Evolutionary conservation across 2,888 invertebrate genomes (phyloP).

Genomic region (Rhagium mordax): DNA sequence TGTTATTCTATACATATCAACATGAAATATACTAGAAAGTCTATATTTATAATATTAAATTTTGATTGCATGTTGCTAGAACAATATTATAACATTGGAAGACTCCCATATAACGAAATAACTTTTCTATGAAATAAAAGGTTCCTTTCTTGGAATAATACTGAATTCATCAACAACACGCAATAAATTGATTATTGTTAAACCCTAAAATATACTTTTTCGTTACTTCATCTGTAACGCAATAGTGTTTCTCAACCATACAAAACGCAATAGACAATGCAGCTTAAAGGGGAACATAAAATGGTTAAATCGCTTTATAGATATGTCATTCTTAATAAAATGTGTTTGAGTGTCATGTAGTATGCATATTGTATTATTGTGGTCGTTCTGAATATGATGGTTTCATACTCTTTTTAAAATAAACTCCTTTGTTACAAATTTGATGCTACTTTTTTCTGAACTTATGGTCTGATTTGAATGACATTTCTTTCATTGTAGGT

Average conservation of each 20-base stretch:
- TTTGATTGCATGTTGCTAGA: slow-evolving; percentile 18
- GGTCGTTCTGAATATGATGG: too few relatives aligned
- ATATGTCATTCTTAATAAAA: too few relatives aligned
- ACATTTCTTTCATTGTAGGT: too few relatives aligned
- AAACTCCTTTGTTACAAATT: too few relatives aligned
- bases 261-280: neutral
- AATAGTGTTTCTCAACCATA: neutral
- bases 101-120: slow-evolving; percentile 35
- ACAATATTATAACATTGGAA: slow-evolving; percentile 12
- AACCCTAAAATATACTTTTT: slow-evolving; percentile 12
- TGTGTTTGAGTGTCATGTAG: too few relatives aligned
- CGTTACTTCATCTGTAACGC: neutral
- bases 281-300: too few relatives aligned
- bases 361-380: too few relatives aligned
- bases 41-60: slow-evolving; percentile 1
- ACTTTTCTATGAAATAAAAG: slow-evolving; percentile 46
- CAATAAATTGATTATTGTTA: slow-evolving; percentile 36
- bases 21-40: neutral
- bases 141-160: slow-evolving; percentile 42
- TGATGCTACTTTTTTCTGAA: too few relatives aligned
- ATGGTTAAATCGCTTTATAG: too few relatives aligned
- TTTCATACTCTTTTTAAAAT: too few relatives aligned
- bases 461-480: too few relatives aligned
- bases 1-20: neutral
- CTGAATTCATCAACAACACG: slow-evolving; percentile 43